Evolutionary conservation across 2,888 invertebrate genomes (phyloP).

Genomic region (Lochmaea crataegi): DNA sequence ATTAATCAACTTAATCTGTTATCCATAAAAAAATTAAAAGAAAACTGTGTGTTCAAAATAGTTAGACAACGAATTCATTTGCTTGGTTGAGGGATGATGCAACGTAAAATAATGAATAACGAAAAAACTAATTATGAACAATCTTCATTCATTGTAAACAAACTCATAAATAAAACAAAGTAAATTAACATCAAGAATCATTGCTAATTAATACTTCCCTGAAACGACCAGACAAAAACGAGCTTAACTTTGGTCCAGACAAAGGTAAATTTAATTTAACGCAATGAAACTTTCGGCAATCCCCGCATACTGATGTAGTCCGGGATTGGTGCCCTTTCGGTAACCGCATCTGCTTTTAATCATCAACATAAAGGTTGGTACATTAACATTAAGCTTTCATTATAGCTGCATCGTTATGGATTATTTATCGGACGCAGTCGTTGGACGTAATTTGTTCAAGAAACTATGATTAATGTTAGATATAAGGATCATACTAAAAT

Average conservation of each 20-base stretch:
- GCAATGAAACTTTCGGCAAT: constrained; percentile 12
- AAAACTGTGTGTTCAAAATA: too few relatives aligned
- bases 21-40: too few relatives aligned
- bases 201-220: constrained; percentile 1
- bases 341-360: constrained; percentile 25
- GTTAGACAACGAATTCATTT: too few relatives aligned
- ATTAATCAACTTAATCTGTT: too few relatives aligned
- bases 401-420: not conserved
- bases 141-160: not conserved
- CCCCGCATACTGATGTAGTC: constrained; percentile 5
- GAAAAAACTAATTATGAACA: too few relatives aligned
- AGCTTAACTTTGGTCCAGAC: constrained; percentile 2
- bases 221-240: not conserved
- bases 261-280: constrained; percentile 20
- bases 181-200: constrained; percentile 8
- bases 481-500: too few relatives aligned
- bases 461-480: not conserved
- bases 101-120: too few relatives aligned
- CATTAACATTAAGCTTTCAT: constrained; percentile 25
- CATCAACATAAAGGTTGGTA: constrained; percentile 28
- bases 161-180: not conserved
- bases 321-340: constrained; percentile 24
- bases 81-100: too few relatives aligned
- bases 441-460: not conserved
- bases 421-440: not conserved